These are phyloP conservation scores for Eriocheir sinensis DNA, from an alignment of 1,140 invertebrate genomes.

Conservation along the genomic window DNA sequence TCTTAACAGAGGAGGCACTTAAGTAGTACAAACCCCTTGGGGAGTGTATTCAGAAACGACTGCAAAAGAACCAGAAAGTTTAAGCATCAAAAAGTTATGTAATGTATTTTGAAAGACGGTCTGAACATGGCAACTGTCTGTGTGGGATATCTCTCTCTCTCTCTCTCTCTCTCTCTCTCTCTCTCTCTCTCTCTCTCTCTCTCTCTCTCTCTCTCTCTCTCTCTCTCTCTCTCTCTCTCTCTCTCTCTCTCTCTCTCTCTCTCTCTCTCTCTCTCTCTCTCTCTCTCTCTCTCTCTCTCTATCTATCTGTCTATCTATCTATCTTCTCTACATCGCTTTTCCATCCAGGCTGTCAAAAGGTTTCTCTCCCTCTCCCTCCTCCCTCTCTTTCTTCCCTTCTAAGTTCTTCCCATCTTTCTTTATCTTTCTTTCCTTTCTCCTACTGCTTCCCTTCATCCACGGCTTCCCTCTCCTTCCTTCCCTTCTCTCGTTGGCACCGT, in stretches of 20 bases:
- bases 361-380: not conserved
- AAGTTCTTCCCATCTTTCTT: not conserved
- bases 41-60: not conserved
- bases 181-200: constrained; percentile 6
- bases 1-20: not conserved
- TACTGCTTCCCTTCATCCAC: not conserved
- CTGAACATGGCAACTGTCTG: not conserved
- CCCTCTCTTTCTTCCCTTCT: not conserved
- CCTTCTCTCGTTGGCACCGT: not conserved
- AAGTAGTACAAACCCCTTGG: not conserved
- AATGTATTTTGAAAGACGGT: not conserved
- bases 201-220: constrained; percentile 34
- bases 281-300: not conserved
- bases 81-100: not conserved
- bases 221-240: not conserved
- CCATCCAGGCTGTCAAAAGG: not conserved
- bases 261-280: not conserved
- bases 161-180: not conserved
- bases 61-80: not conserved
- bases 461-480: too few relatives aligned
- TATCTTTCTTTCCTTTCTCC: not conserved
- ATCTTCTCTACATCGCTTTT: not conserved
- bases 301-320: not conserved
- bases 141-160: not conserved
- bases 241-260: not conserved